A percentile compares a stretch with the other conserved stretches of the same genome.
Conservation (phyloP, 1,140 invertebrate genomes). For the Marisa cornuarietis region DNA sequence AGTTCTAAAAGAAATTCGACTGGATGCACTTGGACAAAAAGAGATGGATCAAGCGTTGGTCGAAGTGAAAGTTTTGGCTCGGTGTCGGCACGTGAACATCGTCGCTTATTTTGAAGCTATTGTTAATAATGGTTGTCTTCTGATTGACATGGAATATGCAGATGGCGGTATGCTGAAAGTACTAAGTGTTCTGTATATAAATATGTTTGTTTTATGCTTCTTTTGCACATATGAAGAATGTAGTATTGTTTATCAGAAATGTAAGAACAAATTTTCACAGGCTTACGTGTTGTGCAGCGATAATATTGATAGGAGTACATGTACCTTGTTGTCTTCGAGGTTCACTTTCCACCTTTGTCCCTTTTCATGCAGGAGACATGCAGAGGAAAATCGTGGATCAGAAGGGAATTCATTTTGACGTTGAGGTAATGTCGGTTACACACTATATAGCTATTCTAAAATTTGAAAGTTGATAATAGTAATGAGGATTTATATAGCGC, state of each 20-base stretch:
- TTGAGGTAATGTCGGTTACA: slow-evolving; percentile 40
- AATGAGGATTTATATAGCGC: too few relatives aligned
- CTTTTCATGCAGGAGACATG: slow-evolving; percentile 47
- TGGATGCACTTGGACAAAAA: slow-evolving; percentile 66
- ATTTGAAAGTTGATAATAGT: too few relatives aligned
- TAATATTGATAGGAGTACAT: not conserved
- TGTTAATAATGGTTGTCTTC: slow-evolving; percentile 62
- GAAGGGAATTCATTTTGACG: slow-evolving; percentile 60
- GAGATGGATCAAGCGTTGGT: slow-evolving; percentile 67
- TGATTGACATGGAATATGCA: slow-evolving; percentile 71
- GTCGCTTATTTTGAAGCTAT: slow-evolving; percentile 67
- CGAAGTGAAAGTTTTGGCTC: slow-evolving; percentile 66
- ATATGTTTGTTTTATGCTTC: not conserved
- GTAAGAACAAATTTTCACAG: too few relatives aligned
- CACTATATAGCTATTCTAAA: too few relatives aligned
- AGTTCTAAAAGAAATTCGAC: slow-evolving; percentile 74
- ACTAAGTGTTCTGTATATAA: not conserved
- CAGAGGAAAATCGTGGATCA: slow-evolving; percentile 63
- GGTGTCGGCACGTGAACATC: slow-evolving; percentile 68
- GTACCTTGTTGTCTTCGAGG: not conserved
- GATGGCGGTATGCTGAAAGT: slow-evolving; percentile 63
- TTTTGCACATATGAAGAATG: not conserved
- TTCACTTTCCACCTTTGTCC: slow-evolving; percentile 3
- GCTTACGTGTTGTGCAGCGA: too few relatives aligned
- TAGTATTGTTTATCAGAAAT: not conserved